These are phyloP conservation scores for Erinaceus europaeus DNA, from an alignment of 2,113 vertebrate species.

Conservation along the genomic window DNA sequence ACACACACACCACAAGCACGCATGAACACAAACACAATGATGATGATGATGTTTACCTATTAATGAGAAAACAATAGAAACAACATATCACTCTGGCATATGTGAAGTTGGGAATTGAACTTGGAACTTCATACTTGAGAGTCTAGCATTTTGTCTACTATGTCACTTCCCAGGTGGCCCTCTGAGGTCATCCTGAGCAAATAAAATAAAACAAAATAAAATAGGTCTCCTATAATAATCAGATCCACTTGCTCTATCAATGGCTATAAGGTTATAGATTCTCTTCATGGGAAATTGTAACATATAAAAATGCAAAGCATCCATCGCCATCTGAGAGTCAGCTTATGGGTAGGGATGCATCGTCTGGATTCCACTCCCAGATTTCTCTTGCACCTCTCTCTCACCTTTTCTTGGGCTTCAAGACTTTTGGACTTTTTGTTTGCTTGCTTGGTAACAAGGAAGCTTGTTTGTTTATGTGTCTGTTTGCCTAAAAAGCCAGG, in stretches of 20 bases:
- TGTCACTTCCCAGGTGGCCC: no score
- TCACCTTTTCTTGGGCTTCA: not conserved
- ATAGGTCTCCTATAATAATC: not conserved
- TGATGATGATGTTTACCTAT: no score
- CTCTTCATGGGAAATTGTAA: not conserved
- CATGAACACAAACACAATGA: not conserved
- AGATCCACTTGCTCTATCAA: not conserved
- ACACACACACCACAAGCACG: not conserved
- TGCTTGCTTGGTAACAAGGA: no score
- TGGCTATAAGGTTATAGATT: not conserved
- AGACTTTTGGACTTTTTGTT: no score
- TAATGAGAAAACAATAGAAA: no score
- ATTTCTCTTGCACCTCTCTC: not conserved
- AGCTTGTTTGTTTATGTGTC: no score
- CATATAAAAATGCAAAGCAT: not conserved
- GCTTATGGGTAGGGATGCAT: fast-evolving
- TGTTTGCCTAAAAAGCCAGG: no score
- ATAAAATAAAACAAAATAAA: no score
- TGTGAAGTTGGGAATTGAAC: no score
- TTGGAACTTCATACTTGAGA: not conserved
- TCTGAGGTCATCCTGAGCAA: not conserved
- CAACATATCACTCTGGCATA: no score
- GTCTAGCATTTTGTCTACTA: not conserved
- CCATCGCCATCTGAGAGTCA: not conserved
- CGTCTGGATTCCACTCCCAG: not conserved